Percentiles rank a stretch among this genome's conserved stretches.
These are phyloP conservation scores for Eulithis testata DNA, from an alignment of 2,888 invertebrate genomes.

Conservation along the genomic window DNA sequence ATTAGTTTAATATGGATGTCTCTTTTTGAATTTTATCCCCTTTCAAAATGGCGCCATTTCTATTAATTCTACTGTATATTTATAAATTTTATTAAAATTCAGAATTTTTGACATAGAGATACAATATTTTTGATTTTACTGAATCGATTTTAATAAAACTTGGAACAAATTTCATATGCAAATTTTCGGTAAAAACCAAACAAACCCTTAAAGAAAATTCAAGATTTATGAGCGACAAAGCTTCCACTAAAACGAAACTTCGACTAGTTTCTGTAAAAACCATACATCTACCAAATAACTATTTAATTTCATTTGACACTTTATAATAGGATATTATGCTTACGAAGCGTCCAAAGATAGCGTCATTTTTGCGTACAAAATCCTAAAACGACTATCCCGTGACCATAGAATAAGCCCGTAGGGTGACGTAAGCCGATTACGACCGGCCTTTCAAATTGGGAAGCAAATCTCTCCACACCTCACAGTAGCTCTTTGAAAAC, in stretches of 20 bases:
- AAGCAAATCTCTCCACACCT: conserved; percentile 70
- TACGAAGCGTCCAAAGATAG: too few relatives aligned
- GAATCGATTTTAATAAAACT: too few relatives aligned
- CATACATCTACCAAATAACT: too few relatives aligned
- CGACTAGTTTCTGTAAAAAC: too few relatives aligned
- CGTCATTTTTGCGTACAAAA: conserved; percentile 5
- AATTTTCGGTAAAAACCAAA: too few relatives aligned
- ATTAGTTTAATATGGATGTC: conserved; percentile 25
- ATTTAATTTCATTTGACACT: too few relatives aligned
- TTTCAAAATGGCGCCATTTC: background rate
- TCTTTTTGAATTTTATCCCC: conserved; percentile 5
- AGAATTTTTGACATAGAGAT: background rate
- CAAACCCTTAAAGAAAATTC: too few relatives aligned
- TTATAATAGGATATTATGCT: too few relatives aligned
- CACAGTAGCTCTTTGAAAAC: conserved; percentile 47
- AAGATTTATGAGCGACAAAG: too few relatives aligned
- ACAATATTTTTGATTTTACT: too few relatives aligned
- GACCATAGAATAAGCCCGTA: conserved; percentile 27
- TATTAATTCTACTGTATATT: background rate
- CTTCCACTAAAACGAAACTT: too few relatives aligned
- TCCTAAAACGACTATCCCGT: conserved; percentile 8
- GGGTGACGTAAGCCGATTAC: conserved; percentile 68
- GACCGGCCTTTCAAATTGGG: conserved; percentile 66
- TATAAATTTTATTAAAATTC: background rate
- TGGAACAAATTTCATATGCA: too few relatives aligned